Evolutionary conservation across 2,113 vertebrate genomes (phyloP), one percentile per base, ranked within the genome.

Genomic region (Nyctereutes procyonoides): DNA sequence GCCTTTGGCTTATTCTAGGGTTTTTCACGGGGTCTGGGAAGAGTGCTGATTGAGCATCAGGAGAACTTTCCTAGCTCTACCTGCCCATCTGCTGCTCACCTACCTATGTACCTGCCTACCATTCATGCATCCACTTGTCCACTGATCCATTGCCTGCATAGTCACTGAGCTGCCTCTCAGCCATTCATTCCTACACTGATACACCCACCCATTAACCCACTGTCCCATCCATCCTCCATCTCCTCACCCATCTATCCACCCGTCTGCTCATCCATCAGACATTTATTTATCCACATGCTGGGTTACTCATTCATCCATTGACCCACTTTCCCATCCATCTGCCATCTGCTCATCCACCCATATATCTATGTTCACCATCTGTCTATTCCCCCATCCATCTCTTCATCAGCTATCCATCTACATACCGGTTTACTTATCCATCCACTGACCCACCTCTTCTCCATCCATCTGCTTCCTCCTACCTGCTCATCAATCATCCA

Each of bases 401-500:
- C 19, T 6, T 8, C 8, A 26, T 55, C 77, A 5, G 20, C 5
- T 7, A 2, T 9, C 11, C n/a, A 55, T 19, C 5, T 48, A 26
- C 7, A 17, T 15, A 16, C 17, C 13, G 16, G n/a, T 15, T 35
- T 14, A 30, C 28, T 16, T 22, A 30, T 5, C 32, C 32, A 55
- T 20, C 28, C 30, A 53, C 0, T 32, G 11, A 30, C 0, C 24
- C 8, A 30, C 8, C 13, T 24, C 10, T 1, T 28, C 3, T 15
- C 17, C 60, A 53, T 5, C 56, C 14, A 14, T 28, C 43, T 1
- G 6, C 12, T 24, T 69, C 6, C 15, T 24, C 19, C 71, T 73
- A 13, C 20, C 35, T 24, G 35, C 35, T 43, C 71, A 73, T 32
- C 51, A 43, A 9, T 28, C 8, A 28, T 3, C 56, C 14, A 43